Conservation (phyloP, 2,113 vertebrate genomes). For the Nothoprocta pentlandii region DNA sequence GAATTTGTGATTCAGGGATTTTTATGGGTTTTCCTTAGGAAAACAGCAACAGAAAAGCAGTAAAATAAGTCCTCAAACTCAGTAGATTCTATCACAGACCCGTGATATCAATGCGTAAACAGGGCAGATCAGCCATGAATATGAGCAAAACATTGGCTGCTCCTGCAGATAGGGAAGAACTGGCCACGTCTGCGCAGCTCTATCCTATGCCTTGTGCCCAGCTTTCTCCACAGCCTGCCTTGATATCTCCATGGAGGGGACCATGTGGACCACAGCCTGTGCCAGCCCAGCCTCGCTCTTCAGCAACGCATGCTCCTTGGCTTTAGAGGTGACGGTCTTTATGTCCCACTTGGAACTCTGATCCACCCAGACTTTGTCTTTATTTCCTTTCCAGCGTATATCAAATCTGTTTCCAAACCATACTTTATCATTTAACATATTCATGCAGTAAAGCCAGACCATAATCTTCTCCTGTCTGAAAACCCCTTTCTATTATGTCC, state of each 20-base stretch:
- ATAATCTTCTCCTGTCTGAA: neutral
- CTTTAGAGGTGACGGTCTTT: neutral
- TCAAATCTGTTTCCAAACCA: neutral
- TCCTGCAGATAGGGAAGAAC: neutral
- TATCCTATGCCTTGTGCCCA: neutral
- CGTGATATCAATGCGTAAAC: neutral
- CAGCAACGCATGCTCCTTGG: neutral
- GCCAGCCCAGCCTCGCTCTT: too few relatives aligned
- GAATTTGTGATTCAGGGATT: neutral
- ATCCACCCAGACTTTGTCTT: neutral
- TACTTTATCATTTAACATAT: neutral
- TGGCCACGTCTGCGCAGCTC: neutral
- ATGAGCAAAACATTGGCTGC: neutral
- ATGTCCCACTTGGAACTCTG: neutral
- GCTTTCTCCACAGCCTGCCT: too few relatives aligned
- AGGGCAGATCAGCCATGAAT: neutral
- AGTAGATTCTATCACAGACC: neutral
- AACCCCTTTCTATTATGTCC: neutral
- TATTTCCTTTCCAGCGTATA: neutral
- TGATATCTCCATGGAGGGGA: too few relatives aligned
- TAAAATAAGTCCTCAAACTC: neutral
- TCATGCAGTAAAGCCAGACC: neutral
- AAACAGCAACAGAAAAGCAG: neutral
- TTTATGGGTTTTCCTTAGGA: neutral
- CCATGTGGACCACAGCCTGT: too few relatives aligned